These are phyloP conservation scores for Euwallacea fornicatus DNA, from an alignment of 1,140 invertebrate species.

Conservation along the genomic window DNA sequence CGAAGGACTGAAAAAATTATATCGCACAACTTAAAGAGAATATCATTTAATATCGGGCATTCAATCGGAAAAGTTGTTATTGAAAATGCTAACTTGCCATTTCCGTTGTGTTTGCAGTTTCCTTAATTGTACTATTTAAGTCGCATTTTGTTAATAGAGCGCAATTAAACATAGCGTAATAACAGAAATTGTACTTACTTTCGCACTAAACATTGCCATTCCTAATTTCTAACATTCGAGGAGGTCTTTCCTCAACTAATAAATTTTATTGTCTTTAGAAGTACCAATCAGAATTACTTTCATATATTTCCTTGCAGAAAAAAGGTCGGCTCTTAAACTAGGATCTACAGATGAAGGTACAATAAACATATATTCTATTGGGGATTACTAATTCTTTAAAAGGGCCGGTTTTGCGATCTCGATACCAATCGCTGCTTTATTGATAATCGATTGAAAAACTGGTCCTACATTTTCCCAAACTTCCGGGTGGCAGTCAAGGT, in stretches of 20 bases:
- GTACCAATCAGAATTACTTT: constrained; percentile 20
- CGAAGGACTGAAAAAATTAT: too few species aligned
- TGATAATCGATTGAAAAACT: too few species aligned
- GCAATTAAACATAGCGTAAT: constrained; percentile 27
- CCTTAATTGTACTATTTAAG: constrained; percentile 19
- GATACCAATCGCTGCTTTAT: background rate
- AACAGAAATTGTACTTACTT: constrained; percentile 2
- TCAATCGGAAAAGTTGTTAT: too few species aligned
- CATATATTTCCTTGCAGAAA: constrained; percentile 31
- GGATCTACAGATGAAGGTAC: constrained; percentile 31
- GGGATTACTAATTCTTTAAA: background rate
- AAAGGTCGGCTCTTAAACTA: constrained; percentile 27
- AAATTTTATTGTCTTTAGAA: background rate
- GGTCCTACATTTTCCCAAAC: too few species aligned
- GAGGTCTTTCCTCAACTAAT: background rate
- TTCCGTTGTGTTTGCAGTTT: constrained; percentile 25
- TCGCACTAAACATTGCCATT: constrained; percentile 2
- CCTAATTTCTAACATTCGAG: background rate
- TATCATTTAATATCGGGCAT: too few species aligned
- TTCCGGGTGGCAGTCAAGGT: too few species aligned
- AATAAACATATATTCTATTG: constrained; percentile 3
- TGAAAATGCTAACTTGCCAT: constrained; percentile 16
- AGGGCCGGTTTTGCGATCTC: background rate
- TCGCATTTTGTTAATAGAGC: constrained; percentile 20
- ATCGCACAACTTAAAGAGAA: too few species aligned